Percentiles rank a stretch among this genome's conserved stretches.
Conservation (phyloP, 2,113 vertebrate species). For the Albula glossodonta region DNA sequence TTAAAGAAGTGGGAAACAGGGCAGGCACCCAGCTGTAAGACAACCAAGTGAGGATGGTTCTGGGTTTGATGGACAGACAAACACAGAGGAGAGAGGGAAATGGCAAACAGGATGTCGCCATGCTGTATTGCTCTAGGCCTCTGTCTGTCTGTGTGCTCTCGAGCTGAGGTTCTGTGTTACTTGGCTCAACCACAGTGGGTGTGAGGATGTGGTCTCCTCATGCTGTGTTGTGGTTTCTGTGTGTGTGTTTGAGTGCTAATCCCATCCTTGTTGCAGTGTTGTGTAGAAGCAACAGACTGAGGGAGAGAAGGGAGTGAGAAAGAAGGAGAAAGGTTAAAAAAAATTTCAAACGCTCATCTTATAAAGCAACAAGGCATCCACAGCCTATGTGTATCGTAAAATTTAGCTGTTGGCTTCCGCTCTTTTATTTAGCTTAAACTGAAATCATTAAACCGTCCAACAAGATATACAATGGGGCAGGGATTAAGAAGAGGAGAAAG, state of each 20-base stretch:
- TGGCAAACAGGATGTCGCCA: neutral
- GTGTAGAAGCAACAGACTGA: conserved; percentile 31
- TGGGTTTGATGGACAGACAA: neutral
- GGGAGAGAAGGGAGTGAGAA: conserved; percentile 18
- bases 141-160: neutral
- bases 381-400: neutral
- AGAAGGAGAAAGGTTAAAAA: neutral
- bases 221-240: neutral
- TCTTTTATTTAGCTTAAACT: conserved; percentile 32
- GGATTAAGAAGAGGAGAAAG: neutral
- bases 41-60: too few relatives aligned
- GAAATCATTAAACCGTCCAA: conserved; percentile 26
- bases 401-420: conserved; percentile 13
- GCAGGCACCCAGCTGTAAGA: too few relatives aligned
- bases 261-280: neutral
- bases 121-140: neutral
- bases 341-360: conserved; percentile 1
- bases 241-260: neutral
- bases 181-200: neutral
- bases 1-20: too few relatives aligned
- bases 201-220: neutral
- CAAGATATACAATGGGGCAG: conserved; percentile 18
- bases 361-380: neutral
- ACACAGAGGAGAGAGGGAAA: neutral
- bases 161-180: neutral